These are phyloP conservation scores for Cephalopachus bancanus DNA, from an alignment of 2,797 vertebrate species.

Conservation along the genomic window DNA sequence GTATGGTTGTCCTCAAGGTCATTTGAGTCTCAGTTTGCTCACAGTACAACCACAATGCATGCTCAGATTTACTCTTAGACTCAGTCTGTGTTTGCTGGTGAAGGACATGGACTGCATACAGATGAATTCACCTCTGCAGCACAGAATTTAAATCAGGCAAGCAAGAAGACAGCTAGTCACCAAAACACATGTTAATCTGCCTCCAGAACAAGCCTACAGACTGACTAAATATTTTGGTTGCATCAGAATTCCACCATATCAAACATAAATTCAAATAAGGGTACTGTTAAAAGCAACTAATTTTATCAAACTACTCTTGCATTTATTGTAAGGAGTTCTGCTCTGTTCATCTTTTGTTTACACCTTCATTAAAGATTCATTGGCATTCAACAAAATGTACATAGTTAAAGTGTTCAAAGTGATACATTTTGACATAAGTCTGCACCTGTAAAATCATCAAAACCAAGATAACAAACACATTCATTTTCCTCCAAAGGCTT, in stretches of 20 bases:
- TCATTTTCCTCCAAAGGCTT: not conserved
- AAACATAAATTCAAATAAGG: constrained; percentile 62
- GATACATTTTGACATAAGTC: constrained; percentile 36
- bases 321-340: constrained; percentile 27
- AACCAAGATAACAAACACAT: not conserved
- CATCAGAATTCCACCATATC: constrained; percentile 57
- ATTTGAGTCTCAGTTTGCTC: not conserved
- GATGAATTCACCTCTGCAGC: constrained; percentile 71
- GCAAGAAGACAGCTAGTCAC: constrained; percentile 43
- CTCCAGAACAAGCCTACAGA: not conserved
- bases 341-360: constrained; percentile 12
- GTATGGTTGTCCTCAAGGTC: constrained; percentile 61
- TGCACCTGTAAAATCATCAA: not conserved
- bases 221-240: constrained; percentile 72
- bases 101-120: constrained; percentile 62
- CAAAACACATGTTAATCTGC: constrained; percentile 53
- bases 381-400: not conserved
- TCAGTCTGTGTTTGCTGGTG: constrained; percentile 62
- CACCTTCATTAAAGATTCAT: not conserved
- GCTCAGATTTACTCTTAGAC: constrained; percentile 62
- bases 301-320: constrained; percentile 31
- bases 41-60: not conserved
- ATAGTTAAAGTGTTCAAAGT: not conserved
- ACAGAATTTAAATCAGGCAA: constrained; percentile 75
- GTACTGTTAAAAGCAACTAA: not conserved